Evolutionary conservation across 2,797 vertebrate genomes (phyloP).

Genomic region (Decapterus maruadsi): DNA sequence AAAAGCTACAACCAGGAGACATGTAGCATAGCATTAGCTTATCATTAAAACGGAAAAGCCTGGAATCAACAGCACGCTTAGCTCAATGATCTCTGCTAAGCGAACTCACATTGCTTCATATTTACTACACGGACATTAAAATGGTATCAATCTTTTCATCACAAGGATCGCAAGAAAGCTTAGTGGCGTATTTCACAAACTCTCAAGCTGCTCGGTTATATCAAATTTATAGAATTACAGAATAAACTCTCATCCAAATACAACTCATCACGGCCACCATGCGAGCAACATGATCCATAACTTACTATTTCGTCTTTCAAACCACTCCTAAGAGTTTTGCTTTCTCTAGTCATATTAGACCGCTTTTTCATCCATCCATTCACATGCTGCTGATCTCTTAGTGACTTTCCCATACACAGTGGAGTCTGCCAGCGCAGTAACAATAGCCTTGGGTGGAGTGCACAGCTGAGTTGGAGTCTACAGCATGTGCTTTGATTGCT

Average conservation of each 20-base stretch:
- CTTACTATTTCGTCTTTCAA: slow-evolving; percentile 25
- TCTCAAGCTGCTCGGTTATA: not conserved
- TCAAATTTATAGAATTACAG: slow-evolving; percentile 11
- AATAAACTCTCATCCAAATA: slow-evolving; percentile 8
- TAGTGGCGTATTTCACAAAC: not conserved
- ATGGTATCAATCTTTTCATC: not conserved
- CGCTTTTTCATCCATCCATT: slow-evolving; percentile 44
- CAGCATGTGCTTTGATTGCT: slow-evolving; percentile 75
- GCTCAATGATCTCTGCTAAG: not conserved
- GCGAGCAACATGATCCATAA: slow-evolving; percentile 11
- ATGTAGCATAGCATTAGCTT: not conserved
- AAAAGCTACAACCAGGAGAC: not conserved
- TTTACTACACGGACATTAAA: no score
- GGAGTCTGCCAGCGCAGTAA: slow-evolving; percentile 73
- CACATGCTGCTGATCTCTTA: slow-evolving; percentile 64
- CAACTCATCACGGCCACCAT: not conserved
- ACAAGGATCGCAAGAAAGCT: not conserved
- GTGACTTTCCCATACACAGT: slow-evolving; percentile 78
- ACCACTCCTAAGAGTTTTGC: slow-evolving; percentile 16
- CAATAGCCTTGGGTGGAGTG: slow-evolving; percentile 79
- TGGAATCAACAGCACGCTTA: not conserved
- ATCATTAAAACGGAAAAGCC: not conserved
- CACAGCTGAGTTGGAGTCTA: slow-evolving; percentile 76
- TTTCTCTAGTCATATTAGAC: slow-evolving; percentile 36
- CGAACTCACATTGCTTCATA: not conserved